Base-by-base conservation (phyloP, 2,888 invertebrate species). In the Athripsodes cinereus region DNA sequence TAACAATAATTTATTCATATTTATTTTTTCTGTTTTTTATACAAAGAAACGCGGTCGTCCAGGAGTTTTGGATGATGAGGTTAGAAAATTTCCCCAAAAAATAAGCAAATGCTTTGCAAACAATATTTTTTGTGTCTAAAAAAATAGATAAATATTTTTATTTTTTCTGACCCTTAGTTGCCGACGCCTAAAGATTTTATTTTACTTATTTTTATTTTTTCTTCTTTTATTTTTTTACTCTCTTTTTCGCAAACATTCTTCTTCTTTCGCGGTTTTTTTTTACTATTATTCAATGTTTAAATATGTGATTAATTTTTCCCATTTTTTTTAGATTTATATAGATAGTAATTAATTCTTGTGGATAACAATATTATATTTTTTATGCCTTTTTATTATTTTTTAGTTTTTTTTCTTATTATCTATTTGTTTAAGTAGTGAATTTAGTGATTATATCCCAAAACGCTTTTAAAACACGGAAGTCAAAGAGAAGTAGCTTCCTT, bases 1-100 rank as follows among this genome's bases (percentile, higher is more conserved):
- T 26, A 26, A 26, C 26, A 26, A n/a, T n/a, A n/a, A n/a, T n/a
- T n/a, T n/a, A n/a, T 26, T 13, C 13, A 20, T 47, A 6, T 20
- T 47, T 47, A 20, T 49, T 52, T 55, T n/a, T 60, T 60, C 53
- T 57, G 53, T 60, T 57, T 60, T n/a, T 56, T 56, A 51, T 47
- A 60, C 40, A 57, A 60, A 60, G 60, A 60, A 54, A 57, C 60
- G 60, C 19, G 82, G 81, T 77, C 87, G 90, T 74, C 89, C 89
- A 73, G 90, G 90, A 76, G 88, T 86, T 84, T 81, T 90, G 80
- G 84, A 84, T 72, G 71, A 83, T 79, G 87, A 88, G 77, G 90
- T 90, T 84, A 87, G 86, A 61, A 54, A 61, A 57, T 55, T 19
- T 51, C 22, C 44, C 50, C 40, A 52, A 55, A 48, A 48, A 58